These are phyloP conservation scores for Pteruthius melanotis DNA, from an alignment of 2,113 vertebrate species.

Conservation along the genomic window DNA sequence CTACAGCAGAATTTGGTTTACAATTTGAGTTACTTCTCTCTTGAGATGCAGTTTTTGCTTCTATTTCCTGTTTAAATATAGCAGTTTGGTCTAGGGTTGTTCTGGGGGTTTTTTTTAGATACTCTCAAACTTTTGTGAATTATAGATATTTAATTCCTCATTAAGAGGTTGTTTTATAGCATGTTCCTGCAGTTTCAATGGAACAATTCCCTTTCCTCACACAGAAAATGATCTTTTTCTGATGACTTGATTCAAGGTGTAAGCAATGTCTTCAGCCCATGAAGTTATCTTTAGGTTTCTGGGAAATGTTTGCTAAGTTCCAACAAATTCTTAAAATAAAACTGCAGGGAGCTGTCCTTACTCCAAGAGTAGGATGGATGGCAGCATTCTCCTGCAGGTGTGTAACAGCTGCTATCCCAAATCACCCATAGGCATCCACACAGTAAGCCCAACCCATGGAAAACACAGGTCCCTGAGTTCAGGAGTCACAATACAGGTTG, in stretches of 20 bases:
- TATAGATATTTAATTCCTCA: neutral
- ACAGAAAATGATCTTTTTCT: rapidly evolving
- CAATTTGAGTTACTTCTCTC: neutral
- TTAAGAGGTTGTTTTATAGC: neutral
- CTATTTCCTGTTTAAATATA: neutral
- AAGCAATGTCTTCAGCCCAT: neutral
- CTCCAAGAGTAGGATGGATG: neutral
- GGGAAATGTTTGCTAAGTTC: neutral
- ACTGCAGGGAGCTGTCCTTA: neutral
- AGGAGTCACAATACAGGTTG: neutral
- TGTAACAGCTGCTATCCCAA: neutral
- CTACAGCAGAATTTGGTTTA: neutral
- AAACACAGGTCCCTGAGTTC: neutral
- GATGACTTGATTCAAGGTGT: neutral
- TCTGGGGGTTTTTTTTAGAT: neutral
- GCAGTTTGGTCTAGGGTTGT: neutral
- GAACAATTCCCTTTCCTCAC: neutral
- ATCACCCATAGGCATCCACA: neutral
- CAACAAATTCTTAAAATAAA: neutral
- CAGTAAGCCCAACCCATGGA: neutral
- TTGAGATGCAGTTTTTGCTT: neutral
- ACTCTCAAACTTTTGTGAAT: neutral
- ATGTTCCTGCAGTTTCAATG: neutral
- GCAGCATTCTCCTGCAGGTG: neutral
- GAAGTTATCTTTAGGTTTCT: neutral